These are phyloP conservation scores for Belonocnema kinseyi DNA, from an alignment of 1,140 invertebrate species.

Conservation along the genomic window DNA sequence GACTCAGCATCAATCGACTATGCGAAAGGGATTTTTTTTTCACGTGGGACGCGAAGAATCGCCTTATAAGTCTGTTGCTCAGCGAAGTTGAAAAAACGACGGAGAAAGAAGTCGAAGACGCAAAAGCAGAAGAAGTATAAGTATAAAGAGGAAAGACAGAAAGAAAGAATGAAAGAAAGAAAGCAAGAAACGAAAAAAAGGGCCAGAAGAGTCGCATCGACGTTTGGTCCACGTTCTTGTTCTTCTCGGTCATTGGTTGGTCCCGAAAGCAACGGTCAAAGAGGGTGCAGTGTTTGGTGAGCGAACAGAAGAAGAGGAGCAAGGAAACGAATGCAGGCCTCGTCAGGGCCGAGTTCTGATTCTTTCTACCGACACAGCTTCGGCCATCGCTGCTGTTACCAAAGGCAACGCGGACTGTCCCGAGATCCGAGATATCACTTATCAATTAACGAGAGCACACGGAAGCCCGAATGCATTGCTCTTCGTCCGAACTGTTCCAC, in stretches of 20 bases:
- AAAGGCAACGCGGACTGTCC: slow-evolving; percentile 47
- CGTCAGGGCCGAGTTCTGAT: slow-evolving; percentile 9
- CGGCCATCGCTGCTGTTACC: slow-evolving; percentile 35
- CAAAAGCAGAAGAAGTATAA: slow-evolving; percentile 39
- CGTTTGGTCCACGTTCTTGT: slow-evolving; percentile 38
- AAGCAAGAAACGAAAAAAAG: slow-evolving; percentile 55
- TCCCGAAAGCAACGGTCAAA: slow-evolving; percentile 53
- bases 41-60: slow-evolving; percentile 66
- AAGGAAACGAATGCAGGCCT: slow-evolving; percentile 20
- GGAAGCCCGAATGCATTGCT: slow-evolving; percentile 60
- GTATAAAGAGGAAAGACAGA: slow-evolving; percentile 31
- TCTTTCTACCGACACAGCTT: not conserved
- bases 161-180: slow-evolving; percentile 41
- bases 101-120: slow-evolving; percentile 48
- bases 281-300: slow-evolving; percentile 43
- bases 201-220: slow-evolving; percentile 57
- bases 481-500: slow-evolving; percentile 49
- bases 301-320: slow-evolving; percentile 34
- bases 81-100: slow-evolving; percentile 53
- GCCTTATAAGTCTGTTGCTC: slow-evolving; percentile 68
- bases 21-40: slow-evolving; percentile 64
- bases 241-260: slow-evolving; percentile 46
- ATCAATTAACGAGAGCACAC: slow-evolving; percentile 70
- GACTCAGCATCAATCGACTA: slow-evolving; percentile 43
- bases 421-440: slow-evolving; percentile 69